Evolutionary conservation across 2,113 vertebrate genomes (phyloP), one percentile per base, ranked within the genome.

Genomic region (Gadus macrocephalus): DNA sequence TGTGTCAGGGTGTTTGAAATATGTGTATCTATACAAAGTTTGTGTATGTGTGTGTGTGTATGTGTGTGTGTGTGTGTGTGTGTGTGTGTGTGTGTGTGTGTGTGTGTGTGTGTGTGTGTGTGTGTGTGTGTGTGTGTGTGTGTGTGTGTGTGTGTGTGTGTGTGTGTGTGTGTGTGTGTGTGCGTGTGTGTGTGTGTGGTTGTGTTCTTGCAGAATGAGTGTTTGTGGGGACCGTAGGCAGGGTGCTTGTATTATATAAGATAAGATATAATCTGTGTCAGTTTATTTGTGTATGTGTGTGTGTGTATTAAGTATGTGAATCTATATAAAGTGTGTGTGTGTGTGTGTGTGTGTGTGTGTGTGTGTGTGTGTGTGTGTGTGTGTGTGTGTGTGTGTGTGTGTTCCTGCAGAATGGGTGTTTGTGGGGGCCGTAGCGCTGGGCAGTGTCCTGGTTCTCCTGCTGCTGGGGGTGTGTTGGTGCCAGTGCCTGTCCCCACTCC

Each of bases 381-480:
- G 42, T 3, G 35, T 60, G 25, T 11, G 11, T 70, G 20, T 42
- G 55, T 69, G n/a, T 74, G 5, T 81, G 66, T 81, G 60, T 85
- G 66, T 83, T 3, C 5, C 84, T 83, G 20, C 91, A 98, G 97
- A 98, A 82, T 98, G 97, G 97, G 93, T 93, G 81, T 98, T 98
- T 85, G 96, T 98, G 61, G 89, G 89, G 42, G 91, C 95, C 38
- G 95, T 98, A 80, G 91, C 93, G 28, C 86, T 97, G 69, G 95
- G 95, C 4, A 84, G 90, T 0, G 82, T 95, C 73, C 91, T 97
- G 20, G 92, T 96, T 90, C 92, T 97, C 70, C 89, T 98, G 17
- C 75, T 98, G 86, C 89, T 96, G 74, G 96, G 96, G 2, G 87
- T 98, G 80, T 98, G 97, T 84, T 98, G 97, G 96, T 98, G 97